Conservation (phyloP, 2,888 invertebrate species). For the Drosophila crucigera region DNA sequence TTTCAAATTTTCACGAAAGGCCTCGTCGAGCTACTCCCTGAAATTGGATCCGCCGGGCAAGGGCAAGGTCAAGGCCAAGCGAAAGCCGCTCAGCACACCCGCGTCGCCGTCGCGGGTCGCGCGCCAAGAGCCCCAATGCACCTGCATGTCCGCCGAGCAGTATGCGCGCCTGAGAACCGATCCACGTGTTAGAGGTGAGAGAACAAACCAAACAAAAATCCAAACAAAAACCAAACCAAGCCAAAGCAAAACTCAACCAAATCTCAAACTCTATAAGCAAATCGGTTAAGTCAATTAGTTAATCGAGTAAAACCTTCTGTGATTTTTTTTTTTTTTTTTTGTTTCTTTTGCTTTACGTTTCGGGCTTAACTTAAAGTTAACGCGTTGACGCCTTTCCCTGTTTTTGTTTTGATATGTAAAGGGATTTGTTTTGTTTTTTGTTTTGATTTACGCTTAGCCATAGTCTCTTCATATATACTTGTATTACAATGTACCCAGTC, state of each 20-base stretch:
- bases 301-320: constrained; percentile 13
- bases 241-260: constrained; percentile 17
- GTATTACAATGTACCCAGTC: constrained; percentile 31
- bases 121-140: constrained; percentile 94
- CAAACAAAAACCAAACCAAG: constrained; percentile 24
- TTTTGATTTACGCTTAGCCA: constrained; percentile 39
- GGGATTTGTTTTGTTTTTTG: not conserved
- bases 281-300: constrained; percentile 35
- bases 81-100: constrained; percentile 96
- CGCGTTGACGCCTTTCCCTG: constrained; percentile 17
- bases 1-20: constrained; percentile 99
- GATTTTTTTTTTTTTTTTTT: constrained; percentile 4
- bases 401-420: constrained; percentile 1
- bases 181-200: constrained; percentile 84
- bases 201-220: constrained; percentile 44
- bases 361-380: constrained; percentile 16
- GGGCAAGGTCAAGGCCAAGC: constrained; percentile 94
- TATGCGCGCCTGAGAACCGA: constrained; percentile 91
- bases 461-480: constrained; percentile 28
- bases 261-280: constrained; percentile 25
- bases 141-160: constrained; percentile 97
- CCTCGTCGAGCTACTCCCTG: constrained; percentile 97
- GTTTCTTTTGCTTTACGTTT: constrained; percentile 18
- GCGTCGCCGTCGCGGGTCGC: constrained; percentile 93
- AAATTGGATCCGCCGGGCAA: constrained; percentile 95